Evolutionary conservation across 2,888 invertebrate genomes (phyloP).

Genomic region (Apamea anceps): DNA sequence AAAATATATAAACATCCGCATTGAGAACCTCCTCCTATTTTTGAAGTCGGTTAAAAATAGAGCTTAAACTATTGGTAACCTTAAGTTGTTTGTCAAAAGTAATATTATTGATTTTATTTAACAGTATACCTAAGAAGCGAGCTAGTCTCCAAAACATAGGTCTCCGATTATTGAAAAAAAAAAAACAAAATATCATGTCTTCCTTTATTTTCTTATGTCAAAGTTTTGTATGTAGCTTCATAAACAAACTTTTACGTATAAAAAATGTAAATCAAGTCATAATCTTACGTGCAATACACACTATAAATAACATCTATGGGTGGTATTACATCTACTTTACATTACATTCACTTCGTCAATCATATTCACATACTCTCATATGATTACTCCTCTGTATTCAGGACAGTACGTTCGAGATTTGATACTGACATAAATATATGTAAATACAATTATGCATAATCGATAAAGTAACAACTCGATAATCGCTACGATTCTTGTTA

Average conservation of each 20-base stretch:
- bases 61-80: background rate
- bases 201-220: background rate
- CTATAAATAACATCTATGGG: background rate
- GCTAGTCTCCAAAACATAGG: conserved; percentile 33
- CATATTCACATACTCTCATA: conserved; percentile 72
- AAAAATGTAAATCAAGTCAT: background rate
- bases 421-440: conserved; percentile 37
- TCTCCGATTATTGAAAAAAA: background rate
- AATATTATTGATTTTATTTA: conserved; percentile 3
- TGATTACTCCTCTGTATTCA: conserved; percentile 68
- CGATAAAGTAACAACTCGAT: conserved; percentile 11
- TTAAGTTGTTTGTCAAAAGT: conserved; percentile 22
- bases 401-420: conserved; percentile 71
- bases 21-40: no score
- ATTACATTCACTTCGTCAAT: conserved; percentile 25
- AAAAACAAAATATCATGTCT: background rate
- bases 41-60: background rate
- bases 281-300: conserved; percentile 7
- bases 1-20: no score
- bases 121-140: conserved; percentile 45
- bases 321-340: background rate
- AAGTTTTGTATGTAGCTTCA: background rate
- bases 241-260: background rate
- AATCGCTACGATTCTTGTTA: conserved; percentile 23
- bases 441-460: conserved; percentile 26